Evolutionary conservation across 2,888 invertebrate genomes (phyloP).

Genomic region (Nowickia ferox): DNA sequence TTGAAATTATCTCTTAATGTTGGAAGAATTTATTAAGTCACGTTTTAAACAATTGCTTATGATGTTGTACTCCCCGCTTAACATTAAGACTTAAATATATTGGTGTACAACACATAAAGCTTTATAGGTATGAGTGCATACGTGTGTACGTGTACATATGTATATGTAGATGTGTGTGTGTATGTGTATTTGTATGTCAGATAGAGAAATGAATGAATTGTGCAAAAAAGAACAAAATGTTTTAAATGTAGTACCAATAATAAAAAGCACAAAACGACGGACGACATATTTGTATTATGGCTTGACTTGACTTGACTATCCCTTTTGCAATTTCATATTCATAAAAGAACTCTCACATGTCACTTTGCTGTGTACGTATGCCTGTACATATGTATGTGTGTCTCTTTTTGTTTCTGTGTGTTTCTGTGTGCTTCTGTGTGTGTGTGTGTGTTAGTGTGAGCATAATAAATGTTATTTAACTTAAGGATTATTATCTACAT

Average conservation of each 20-base stretch:
- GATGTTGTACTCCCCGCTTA: constrained; percentile 3
- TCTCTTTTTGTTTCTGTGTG: neutral
- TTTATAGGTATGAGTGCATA: neutral
- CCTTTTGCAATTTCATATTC: constrained; percentile 50
- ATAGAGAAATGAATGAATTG: constrained; percentile 2
- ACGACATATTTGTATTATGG: constrained; percentile 46
- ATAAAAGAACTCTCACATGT: constrained; percentile 37
- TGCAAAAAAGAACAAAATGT: constrained; percentile 5
- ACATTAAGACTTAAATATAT: neutral
- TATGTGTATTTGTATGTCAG: neutral
- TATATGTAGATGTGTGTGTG: neutral
- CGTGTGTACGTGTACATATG: neutral
- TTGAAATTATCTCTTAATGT: constrained; percentile 45
- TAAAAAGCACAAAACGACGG: constrained; percentile 24
- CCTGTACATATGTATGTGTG: neutral
- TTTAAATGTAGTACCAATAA: neutral
- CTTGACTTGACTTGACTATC: constrained; percentile 36
- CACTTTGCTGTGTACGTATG: neutral
- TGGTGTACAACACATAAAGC: neutral
- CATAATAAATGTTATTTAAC: constrained; percentile 61
- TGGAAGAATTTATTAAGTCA: constrained; percentile 52
- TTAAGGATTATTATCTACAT: constrained; percentile 62
- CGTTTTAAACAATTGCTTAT: constrained; percentile 64
- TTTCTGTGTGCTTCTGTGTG: neutral
- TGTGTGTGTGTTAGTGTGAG: constrained; percentile 1